Evolutionary conservation across 2,888 invertebrate species (phyloP).

Genomic region (Taenaris catops): DNA sequence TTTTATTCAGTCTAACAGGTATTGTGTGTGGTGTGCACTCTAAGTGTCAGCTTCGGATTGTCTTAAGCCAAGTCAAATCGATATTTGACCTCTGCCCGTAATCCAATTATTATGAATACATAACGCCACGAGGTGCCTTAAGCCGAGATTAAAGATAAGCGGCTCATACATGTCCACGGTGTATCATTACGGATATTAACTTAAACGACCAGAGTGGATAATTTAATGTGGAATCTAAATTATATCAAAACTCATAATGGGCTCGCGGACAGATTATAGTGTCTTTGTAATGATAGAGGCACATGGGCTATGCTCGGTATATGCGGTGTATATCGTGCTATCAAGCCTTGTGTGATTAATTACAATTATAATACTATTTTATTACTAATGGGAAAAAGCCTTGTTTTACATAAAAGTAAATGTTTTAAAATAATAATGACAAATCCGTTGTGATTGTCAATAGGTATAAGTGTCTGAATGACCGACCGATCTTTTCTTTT

Average conservation of each 20-base stretch:
- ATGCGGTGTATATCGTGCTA: conserved; percentile 5
- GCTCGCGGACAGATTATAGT: conserved; percentile 47
- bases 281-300: conserved; percentile 39
- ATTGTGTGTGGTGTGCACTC: too few species aligned
- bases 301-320: conserved; percentile 8
- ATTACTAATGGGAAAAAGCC: too few species aligned
- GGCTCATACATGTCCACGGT: conserved; percentile 46
- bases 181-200: conserved; percentile 62
- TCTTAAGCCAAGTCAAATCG: conserved; percentile 28
- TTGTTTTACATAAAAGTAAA: too few species aligned
- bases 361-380: conserved; percentile 5
- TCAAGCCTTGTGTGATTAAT: conserved; percentile 5
- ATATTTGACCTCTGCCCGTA: conserved; percentile 57
- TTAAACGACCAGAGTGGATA: conserved; percentile 48
- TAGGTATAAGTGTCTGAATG: too few species aligned
- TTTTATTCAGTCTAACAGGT: too few species aligned
- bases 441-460: too few species aligned
- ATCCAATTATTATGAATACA: conserved; percentile 73
- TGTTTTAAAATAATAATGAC: too few species aligned
- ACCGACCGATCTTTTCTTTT: too few species aligned
- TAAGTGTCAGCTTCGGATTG: too few species aligned
- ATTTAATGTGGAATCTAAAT: conserved; percentile 62
- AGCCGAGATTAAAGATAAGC: conserved; percentile 69
- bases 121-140: conserved; percentile 53
- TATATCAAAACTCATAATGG: conserved; percentile 55